Evolutionary conservation across 2,888 invertebrate species (phyloP), one percentile per base, ranked within the genome.

Genomic region (Amphipoea lucens): DNA sequence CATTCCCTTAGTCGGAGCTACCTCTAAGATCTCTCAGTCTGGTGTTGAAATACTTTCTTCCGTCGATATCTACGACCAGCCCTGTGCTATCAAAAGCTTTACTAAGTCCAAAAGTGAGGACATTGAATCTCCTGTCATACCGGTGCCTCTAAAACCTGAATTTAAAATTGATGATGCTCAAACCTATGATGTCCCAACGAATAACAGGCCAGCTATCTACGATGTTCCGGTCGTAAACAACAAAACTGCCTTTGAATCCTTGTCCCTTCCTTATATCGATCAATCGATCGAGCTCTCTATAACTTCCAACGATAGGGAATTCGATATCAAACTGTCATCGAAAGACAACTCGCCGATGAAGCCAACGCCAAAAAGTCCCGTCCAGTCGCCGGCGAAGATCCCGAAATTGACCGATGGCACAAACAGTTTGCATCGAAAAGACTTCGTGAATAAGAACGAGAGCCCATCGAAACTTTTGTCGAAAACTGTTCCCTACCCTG

Each of bases 21-120:
- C 97, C 3, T 97, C 97, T 0, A 97, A 97, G 88, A 97, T 97
- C 83, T 96, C 97, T 0, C 97, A 97, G 84, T 96, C 97, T 0
- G 96, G 97, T 2, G 94, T 97, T 0, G 97, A 96, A 87, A 95
- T 97, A 76, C 88, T 96, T 82, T 92, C 96, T 7, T 96, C 97
- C 60, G 95, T 97, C 1, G 97, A 97, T 82, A 96, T 97, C 57
- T 97, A 97, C 83, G 97, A 97, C 80, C 94, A 95, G 83, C 95
- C 96, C 9, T 93, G 91, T 82, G 90, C 90, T 63, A 81, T 93
- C 29, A 96, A 94, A 90, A 90, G 85, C 81, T 87, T 91, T 70
- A 85, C 80, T n/a, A 93, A 93, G 89, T 79, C 87, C 17, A 93
- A 91, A 85, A 84, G 79, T 62, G 95, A 92, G 79, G 93, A 93